Evolutionary conservation across 2,888 invertebrate genomes (phyloP).

Genomic region (Calameuta pallipes): DNA sequence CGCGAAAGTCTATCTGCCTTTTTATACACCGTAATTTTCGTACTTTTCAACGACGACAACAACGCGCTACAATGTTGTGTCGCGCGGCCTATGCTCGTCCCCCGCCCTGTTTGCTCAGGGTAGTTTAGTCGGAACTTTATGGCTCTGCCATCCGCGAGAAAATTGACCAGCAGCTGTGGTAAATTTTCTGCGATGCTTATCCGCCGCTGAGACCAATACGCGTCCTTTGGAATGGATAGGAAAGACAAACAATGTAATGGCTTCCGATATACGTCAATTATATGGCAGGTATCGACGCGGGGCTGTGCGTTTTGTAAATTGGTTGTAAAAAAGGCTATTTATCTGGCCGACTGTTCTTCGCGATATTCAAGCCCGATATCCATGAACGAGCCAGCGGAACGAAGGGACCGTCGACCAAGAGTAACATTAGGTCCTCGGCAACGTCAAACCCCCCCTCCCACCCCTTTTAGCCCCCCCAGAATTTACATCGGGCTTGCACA

Average conservation of each 20-base stretch:
- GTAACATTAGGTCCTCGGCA: neutral
- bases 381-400: neutral
- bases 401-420: neutral
- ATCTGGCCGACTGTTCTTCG: neutral
- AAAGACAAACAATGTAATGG: neutral
- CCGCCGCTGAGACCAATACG: neutral
- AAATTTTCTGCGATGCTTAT: neutral
- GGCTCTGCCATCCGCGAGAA: neutral
- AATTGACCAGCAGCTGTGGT: neutral
- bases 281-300: neutral
- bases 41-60: neutral
- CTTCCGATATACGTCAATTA: neutral
- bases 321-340: neutral
- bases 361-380: neutral
- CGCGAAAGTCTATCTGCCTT: neutral
- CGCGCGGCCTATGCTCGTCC: neutral
- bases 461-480: neutral
- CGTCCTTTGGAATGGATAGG: neutral
- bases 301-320: neutral
- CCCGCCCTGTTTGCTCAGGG: neutral
- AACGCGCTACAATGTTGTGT: neutral
- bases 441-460: neutral
- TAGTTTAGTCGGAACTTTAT: neutral
- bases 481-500: slow-evolving; percentile 4
- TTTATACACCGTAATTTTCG: slow-evolving; percentile 5